Percentiles rank a stretch among this genome's conserved stretches.
Conservation (phyloP, 2,797 vertebrate species). For the Lithobates sylvaticus region DNA sequence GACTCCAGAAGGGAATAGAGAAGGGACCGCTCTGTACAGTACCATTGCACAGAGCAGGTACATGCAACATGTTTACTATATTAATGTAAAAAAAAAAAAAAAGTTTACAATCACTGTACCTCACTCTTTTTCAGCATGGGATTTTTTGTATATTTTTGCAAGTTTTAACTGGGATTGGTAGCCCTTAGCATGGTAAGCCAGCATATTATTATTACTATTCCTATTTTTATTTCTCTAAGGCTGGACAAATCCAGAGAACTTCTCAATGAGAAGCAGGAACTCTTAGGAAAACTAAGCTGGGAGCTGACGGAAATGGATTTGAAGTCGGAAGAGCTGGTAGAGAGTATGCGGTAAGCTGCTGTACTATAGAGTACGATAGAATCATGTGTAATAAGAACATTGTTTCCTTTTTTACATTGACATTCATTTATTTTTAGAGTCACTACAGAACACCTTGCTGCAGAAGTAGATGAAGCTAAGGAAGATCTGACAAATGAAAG, state of each 20-base stretch:
- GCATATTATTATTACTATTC: not conserved
- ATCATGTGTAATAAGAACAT: not conserved
- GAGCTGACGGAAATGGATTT: slow-evolving; percentile 69
- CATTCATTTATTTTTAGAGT: slow-evolving; percentile 7
- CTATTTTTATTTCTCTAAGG: slow-evolving; percentile 57
- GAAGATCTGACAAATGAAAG: slow-evolving; percentile 21
- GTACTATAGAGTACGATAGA: no score
- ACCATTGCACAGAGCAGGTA: no score
- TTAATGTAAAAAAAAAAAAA: no score
- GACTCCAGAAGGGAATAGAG: no score
- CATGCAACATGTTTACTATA: no score
- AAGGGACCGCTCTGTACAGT: no score
- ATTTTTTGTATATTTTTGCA: no score
- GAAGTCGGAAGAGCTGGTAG: slow-evolving; percentile 52
- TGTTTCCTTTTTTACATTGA: not conserved
- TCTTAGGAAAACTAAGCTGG: slow-evolving; percentile 59
- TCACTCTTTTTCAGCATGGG: no score
- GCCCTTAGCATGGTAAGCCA: no score
- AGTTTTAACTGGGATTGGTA: no score
- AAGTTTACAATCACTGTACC: no score
- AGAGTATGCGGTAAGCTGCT: slow-evolving; percentile 63
- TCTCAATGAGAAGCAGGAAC: slow-evolving; percentile 66
- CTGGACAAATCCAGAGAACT: slow-evolving; percentile 45
- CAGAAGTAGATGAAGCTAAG: slow-evolving; percentile 32
- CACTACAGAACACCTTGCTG: not conserved